A percentile compares a stretch with the other conserved stretches of the same genome.
Conservation (phyloP, 2,113 vertebrate genomes). For the Pseudorhombus dupliciocellatus region DNA sequence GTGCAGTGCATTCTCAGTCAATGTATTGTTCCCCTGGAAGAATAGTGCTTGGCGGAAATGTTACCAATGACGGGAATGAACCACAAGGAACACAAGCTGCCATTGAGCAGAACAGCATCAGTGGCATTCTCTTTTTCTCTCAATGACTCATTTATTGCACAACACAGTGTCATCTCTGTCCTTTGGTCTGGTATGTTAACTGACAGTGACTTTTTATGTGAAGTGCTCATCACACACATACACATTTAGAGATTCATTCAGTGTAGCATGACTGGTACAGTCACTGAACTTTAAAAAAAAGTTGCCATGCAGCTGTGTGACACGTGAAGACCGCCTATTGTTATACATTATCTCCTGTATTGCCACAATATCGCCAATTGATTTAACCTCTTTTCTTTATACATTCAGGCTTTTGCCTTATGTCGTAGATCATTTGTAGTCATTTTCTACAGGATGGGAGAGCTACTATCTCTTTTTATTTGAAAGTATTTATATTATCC, state of each 20-base stretch:
- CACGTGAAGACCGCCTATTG: neutral
- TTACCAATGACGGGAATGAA: neutral
- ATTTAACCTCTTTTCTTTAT: conserved; percentile 1
- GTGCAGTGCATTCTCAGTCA: neutral
- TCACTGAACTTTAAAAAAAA: neutral
- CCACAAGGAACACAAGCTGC: neutral
- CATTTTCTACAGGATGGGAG: neutral
- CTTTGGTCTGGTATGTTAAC: too few species aligned
- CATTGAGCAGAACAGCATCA: neutral
- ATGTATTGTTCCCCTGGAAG: neutral
- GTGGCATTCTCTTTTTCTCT: too few species aligned
- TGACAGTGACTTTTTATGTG: neutral
- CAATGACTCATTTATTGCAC: neutral
- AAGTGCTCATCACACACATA: neutral
- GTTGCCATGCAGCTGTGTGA: neutral
- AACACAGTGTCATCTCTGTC: neutral
- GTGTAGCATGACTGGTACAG: neutral
- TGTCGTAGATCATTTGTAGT: conserved; percentile 4
- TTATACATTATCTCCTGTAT: neutral
- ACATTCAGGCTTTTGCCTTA: conserved; percentile 4
- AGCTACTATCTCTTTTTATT: too few species aligned
- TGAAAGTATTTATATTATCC: conserved; percentile 20
- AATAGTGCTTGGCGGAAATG: neutral
- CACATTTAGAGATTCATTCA: neutral
- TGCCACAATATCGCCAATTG: neutral